Percentiles rank a stretch among this genome's conserved stretches.
Conservation (phyloP, 2,797 vertebrate species). For the Sebastolobus alascanus region DNA sequence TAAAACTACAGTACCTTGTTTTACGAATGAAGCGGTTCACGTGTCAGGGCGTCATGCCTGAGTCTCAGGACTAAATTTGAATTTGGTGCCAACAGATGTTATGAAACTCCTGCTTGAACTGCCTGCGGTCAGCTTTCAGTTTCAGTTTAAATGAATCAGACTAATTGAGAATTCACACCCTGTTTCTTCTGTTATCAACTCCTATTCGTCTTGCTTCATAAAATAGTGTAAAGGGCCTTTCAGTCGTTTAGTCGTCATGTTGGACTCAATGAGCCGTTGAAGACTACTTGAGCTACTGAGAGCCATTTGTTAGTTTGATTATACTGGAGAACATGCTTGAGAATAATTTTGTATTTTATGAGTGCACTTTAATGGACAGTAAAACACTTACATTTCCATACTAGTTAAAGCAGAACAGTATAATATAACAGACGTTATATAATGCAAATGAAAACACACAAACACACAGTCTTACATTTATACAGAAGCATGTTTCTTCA, state of each 20-base stretch:
- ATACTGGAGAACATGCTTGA: neutral
- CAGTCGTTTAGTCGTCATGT: slow-evolving; percentile 1
- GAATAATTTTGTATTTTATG: slow-evolving; percentile 17
- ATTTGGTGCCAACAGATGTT: slow-evolving; percentile 1
- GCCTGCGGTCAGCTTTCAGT: slow-evolving; percentile 30
- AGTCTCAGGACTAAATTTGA: neutral
- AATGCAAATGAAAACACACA: slow-evolving; percentile 1
- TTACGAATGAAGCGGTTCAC: too few relatives aligned
- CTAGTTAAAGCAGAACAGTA: neutral
- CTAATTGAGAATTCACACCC: slow-evolving; percentile 10
- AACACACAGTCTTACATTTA: neutral
- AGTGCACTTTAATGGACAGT: slow-evolving; percentile 5
- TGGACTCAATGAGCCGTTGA: slow-evolving; percentile 16
- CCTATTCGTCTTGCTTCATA: neutral
- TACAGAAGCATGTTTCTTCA: neutral
- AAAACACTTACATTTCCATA: neutral
- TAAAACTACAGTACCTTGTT: too few relatives aligned
- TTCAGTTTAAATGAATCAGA: slow-evolving; percentile 46
- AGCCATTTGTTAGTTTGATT: slow-evolving; percentile 24
- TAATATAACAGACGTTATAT: neutral
- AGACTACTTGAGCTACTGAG: slow-evolving; percentile 14
- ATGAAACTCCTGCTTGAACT: neutral
- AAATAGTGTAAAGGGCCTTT: neutral
- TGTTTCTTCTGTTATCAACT: slow-evolving; percentile 15
- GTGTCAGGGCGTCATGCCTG: slow-evolving; percentile 1